Percentiles rank a stretch among this genome's conserved stretches.
Evolutionary conservation across 2,888 invertebrate genomes (phyloP).

Genomic region (Thereva unica): DNA sequence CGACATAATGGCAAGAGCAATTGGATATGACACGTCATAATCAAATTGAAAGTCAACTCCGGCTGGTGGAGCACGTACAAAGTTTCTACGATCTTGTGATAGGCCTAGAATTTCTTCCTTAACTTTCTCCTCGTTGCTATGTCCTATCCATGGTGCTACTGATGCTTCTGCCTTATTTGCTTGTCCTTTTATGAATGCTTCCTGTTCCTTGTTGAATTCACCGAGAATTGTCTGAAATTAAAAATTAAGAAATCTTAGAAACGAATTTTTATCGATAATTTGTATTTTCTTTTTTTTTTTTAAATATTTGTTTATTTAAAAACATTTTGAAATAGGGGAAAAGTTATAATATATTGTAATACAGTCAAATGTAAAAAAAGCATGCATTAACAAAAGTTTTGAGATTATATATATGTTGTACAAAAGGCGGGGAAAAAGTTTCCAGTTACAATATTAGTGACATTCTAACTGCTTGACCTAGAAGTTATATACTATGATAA

Average conservation of each 20-base stretch:
- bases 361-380: too few species aligned
- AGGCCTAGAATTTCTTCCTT: constrained; percentile 95
- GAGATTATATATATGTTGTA: too few species aligned
- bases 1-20: constrained; percentile 92
- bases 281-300: too few species aligned
- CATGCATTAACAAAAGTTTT: too few species aligned
- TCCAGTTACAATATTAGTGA: too few species aligned
- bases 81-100: constrained; percentile 96
- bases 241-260: constrained; percentile 2
- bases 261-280: too few species aligned
- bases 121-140: constrained; percentile 89
- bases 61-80: constrained; percentile 93
- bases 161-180: constrained; percentile 70
- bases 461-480: too few species aligned
- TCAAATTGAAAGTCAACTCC: constrained; percentile 96
- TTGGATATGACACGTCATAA: constrained; percentile 88
- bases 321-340: too few species aligned
- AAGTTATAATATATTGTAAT: too few species aligned
- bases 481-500: too few species aligned
- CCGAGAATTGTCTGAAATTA: constrained; percentile 85
- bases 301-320: too few species aligned
- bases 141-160: constrained; percentile 93
- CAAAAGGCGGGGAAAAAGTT: too few species aligned
- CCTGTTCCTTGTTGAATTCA: constrained; percentile 96
- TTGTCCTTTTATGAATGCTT: constrained; percentile 91